Evolutionary conservation across 2,113 vertebrate genomes (phyloP), one percentile per base, ranked within the genome.

Genomic region (Oryzias woworae): DNA sequence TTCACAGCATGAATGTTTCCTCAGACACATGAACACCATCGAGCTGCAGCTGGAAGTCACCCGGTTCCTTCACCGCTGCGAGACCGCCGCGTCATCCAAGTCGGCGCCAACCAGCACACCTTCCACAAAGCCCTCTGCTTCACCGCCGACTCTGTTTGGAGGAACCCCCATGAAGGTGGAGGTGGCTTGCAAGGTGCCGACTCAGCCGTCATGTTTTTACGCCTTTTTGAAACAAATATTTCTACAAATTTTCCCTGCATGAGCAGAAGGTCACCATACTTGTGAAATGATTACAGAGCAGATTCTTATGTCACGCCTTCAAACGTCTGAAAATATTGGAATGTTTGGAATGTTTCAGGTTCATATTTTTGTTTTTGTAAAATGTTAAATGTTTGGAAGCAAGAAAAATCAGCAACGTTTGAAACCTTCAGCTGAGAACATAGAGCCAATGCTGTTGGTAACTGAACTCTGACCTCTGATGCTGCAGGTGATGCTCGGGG

Each of bases 21-120:
- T 23, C 15, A 99, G 97, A 71, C 96, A 99, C 80, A 96, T 99
- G 81, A 98, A 93, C 84, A 99, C 96, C 0, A 94, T 99, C 44
- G 95, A 97, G 87, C 93, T 99, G 53, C 97, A 99, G 82, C 93
- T 98, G 92, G 97, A 99, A 83, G 96, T 98, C 71, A 99, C 97
- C 10, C 94, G 95, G 49, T 99, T 99, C 82, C 90, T 99, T 48
- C 93, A 97, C 67, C 94, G 90, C 18, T 98, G 95, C 51, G 97
- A 98, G 82, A 89, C 90, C n/a, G 75, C 89, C 44, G 84, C 92
- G 36, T 75, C 89, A 17, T 88, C 92, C 49, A 91, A 88, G 31
- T 49, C 79, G 41, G 67, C 82, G 18, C 80, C 73, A 46, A 67
- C 60, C 79, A 16, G 87, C 65, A 36, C 84, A 61, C 14, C 80